These are phyloP conservation scores for Aphaenogaster rudis DNA, from an alignment of 1,140 invertebrate species.

Conservation along the genomic window DNA sequence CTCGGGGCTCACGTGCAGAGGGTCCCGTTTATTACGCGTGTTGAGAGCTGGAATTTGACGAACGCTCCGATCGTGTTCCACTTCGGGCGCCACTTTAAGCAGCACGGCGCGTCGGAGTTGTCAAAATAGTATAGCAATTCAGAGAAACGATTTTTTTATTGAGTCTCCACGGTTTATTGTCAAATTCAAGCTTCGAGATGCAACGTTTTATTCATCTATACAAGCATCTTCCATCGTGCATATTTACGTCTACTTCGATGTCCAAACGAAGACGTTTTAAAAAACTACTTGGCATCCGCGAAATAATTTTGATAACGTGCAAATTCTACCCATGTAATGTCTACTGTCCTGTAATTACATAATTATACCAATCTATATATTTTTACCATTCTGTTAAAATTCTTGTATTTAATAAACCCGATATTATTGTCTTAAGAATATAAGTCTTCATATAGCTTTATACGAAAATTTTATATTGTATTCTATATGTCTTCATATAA, in stretches of 20 bases:
- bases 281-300: slow-evolving; percentile 9
- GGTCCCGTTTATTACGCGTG: slow-evolving; percentile 72
- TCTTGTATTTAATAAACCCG: background rate
- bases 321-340: slow-evolving; percentile 14
- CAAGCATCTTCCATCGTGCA: slow-evolving; percentile 49
- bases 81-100: slow-evolving; percentile 24
- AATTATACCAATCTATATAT: background rate
- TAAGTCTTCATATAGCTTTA: background rate
- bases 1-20: slow-evolving; percentile 76
- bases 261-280: slow-evolving; percentile 1
- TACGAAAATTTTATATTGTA: slow-evolving; percentile 1
- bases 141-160: background rate
- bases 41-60: slow-evolving; percentile 53
- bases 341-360: background rate
- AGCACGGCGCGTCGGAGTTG: slow-evolving; percentile 1
- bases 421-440: slow-evolving; percentile 22
- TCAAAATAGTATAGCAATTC: slow-evolving; percentile 22
- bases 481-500: background rate
- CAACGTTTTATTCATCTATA: background rate
- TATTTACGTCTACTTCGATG: slow-evolving; percentile 35
- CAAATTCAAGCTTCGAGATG: slow-evolving; percentile 42
- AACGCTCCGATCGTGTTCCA: slow-evolving; percentile 33
- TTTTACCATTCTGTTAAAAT: background rate
- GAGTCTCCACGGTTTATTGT: background rate
- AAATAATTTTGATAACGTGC: slow-evolving; percentile 33